Percentiles rank a stretch among this genome's conserved stretches.
phyloP scores from a whole-genome alignment of 2,888 invertebrate genomes.

The Heteropelma amictum region DNA sequence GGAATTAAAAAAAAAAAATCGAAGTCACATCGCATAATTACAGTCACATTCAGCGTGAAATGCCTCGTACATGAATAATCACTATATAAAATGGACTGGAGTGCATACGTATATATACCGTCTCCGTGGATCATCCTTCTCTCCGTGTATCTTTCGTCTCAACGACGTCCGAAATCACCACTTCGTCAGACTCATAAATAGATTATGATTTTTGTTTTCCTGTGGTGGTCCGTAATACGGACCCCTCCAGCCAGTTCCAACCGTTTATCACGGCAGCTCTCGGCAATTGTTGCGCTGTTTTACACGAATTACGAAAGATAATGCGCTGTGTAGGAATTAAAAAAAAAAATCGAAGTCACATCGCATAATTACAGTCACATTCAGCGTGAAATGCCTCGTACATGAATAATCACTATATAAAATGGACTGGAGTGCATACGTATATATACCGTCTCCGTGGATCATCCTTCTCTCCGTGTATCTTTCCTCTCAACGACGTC shows the following conservation, averaged over 20 bases:
- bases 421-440: not conserved
- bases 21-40: no score
- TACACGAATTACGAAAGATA: no score
- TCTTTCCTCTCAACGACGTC: constrained; percentile 22
- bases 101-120: no score
- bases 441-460: not conserved
- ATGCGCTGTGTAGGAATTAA: not conserved
- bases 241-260: not conserved
- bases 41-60: not conserved
- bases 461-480: not conserved
- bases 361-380: not conserved
- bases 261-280: no score
- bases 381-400: not conserved
- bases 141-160: constrained; percentile 5
- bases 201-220: constrained; percentile 52
- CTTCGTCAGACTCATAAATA: constrained; percentile 30
- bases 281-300: no score
- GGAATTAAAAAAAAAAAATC: no score
- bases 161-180: constrained; percentile 17
- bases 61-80: not conserved
- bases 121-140: not conserved
- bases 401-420: not conserved
- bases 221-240: constrained; percentile 7
- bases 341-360: no score
- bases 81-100: not conserved